A percentile compares a stretch with the other conserved stretches of the same genome.
phyloP scores from a whole-genome alignment of 2,888 invertebrate species.

The Leptopterna dolabrata region DNA sequence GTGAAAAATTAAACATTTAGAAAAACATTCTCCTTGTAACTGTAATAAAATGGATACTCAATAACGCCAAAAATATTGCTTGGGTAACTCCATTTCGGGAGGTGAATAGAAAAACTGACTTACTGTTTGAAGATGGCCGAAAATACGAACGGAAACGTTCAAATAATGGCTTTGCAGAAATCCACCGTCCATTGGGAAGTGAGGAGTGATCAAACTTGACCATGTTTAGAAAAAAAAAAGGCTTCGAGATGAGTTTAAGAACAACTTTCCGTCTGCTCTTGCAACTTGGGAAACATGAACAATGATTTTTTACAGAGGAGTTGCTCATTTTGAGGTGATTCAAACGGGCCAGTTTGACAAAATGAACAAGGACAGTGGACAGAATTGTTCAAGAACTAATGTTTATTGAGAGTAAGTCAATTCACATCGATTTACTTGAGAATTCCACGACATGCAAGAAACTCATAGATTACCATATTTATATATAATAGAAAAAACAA shows the following conservation, averaged over 20 bases:
- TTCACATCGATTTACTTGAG: constrained; percentile 2
- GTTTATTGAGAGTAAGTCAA: constrained; percentile 31
- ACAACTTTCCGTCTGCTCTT: neutral
- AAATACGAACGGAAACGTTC: constrained; percentile 28
- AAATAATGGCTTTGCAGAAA: neutral
- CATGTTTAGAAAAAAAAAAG: neutral
- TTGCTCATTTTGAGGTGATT: neutral
- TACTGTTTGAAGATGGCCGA: constrained; percentile 38
- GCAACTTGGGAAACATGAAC: neutral
- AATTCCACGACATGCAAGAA: constrained; percentile 28
- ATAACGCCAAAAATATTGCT: constrained; percentile 49
- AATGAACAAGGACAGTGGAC: constrained; percentile 46
- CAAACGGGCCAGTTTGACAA: neutral
- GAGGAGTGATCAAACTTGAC: neutral
- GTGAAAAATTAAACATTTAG: neutral
- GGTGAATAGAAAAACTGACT: constrained; percentile 20
- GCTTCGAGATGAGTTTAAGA: constrained; percentile 2
- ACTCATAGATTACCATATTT: neutral
- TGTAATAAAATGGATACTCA: neutral
- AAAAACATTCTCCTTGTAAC: neutral
- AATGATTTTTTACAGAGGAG: neutral
- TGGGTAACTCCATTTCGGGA: neutral
- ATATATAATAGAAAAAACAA: constrained; percentile 8
- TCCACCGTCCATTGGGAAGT: constrained; percentile 44
- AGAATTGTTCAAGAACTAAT: neutral